Percentiles rank a stretch among this genome's conserved stretches.
phyloP scores from a whole-genome alignment of 2,113 vertebrate species.

The Pollachius pollachius region DNA sequence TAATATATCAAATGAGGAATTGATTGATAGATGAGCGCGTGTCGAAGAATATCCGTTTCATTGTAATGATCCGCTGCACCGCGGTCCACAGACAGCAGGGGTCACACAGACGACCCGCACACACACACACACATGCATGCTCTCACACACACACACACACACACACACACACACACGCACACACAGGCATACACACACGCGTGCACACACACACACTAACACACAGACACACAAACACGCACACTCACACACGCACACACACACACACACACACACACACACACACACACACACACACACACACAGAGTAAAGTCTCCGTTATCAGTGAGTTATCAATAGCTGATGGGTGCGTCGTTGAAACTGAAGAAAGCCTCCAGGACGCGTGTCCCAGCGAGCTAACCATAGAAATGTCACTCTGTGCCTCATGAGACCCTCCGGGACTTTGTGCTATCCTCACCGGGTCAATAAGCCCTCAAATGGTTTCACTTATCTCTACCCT shows the following conservation, averaged over 20 bases:
- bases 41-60: conserved; percentile 45
- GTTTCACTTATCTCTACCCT: conserved; percentile 47
- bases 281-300: not conserved
- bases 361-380: conserved; percentile 54
- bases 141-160: not conserved
- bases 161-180: not conserved
- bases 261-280: not conserved
- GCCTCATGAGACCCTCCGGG: conserved; percentile 38
- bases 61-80: conserved; percentile 47
- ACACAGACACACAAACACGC: not conserved
- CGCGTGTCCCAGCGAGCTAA: conserved; percentile 43
- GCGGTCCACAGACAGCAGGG: conserved; percentile 50
- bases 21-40: conserved; percentile 48
- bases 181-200: not conserved
- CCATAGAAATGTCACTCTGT: conserved; percentile 53
- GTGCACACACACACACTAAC: not conserved
- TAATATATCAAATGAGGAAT: conserved; percentile 39
- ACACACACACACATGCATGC: not conserved
- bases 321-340: conserved; percentile 20
- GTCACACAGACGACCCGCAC: conserved; percentile 30
- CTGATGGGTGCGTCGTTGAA: conserved; percentile 24
- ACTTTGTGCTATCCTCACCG: conserved; percentile 35
- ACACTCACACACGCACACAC: not conserved
- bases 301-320: conserved; percentile 8
- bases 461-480: conserved; percentile 57